Conservation (phyloP, 1,140 invertebrate species). For the Sitophilus oryzae region DNA sequence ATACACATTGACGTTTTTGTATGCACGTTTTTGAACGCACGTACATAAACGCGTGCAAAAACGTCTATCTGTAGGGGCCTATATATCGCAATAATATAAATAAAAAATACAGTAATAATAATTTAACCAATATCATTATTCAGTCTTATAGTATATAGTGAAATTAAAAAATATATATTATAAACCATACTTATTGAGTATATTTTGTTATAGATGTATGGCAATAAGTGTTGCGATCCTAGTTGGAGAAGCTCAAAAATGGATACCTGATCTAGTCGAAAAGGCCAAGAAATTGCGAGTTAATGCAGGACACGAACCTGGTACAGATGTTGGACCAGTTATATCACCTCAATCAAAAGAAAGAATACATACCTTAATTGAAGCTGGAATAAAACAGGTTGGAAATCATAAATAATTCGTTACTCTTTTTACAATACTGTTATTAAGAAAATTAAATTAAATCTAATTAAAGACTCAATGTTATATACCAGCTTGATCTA, state of each 20-base stretch:
- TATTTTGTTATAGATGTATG: slow-evolving; percentile 66
- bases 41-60: too few species aligned
- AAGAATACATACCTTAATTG: slow-evolving; percentile 78
- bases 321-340: slow-evolving; percentile 94
- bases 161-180: too few species aligned
- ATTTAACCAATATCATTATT: too few species aligned
- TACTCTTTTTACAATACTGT: slow-evolving; percentile 21
- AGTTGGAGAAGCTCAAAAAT: slow-evolving; percentile 86
- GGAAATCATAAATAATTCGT: slow-evolving; percentile 6
- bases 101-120: too few species aligned
- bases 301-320: slow-evolving; percentile 85
- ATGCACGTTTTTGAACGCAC: too few species aligned
- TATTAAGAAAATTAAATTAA: too few species aligned
- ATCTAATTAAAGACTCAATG: too few species aligned
- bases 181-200: not conserved
- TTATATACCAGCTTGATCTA: too few species aligned
- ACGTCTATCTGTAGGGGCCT: too few species aligned
- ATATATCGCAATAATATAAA: too few species aligned
- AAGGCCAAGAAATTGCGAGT: slow-evolving; percentile 88
- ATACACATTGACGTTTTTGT: too few species aligned
- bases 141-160: too few species aligned
- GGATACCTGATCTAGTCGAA: slow-evolving; percentile 89
- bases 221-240: slow-evolving; percentile 95
- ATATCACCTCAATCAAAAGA: slow-evolving; percentile 89
- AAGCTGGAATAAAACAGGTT: slow-evolving; percentile 64